A percentile compares a stretch with the other conserved stretches of the same genome.
Conservation (phyloP, 1,140 invertebrate genomes). For the Nasonia longicornis region DNA sequence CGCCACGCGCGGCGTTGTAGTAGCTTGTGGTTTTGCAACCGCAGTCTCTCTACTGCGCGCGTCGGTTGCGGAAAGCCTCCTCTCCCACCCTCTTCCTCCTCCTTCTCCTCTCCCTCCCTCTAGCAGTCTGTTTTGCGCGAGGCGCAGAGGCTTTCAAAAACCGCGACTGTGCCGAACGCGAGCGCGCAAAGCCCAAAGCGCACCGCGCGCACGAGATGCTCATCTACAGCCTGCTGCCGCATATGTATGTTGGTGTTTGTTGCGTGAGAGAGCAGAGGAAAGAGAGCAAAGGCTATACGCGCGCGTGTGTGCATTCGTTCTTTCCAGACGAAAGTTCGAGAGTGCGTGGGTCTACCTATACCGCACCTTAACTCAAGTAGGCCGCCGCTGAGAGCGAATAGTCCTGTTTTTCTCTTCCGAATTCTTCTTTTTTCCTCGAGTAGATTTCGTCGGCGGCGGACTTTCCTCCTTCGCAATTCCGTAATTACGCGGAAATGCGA, state of each 20-base stretch:
- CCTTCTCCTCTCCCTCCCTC: slow-evolving; percentile 45
- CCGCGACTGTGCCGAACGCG: slow-evolving; percentile 51
- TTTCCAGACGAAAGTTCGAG: neutral
- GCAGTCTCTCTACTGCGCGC: slow-evolving; percentile 64
- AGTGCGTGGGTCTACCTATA: neutral
- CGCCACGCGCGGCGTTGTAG: slow-evolving; percentile 53
- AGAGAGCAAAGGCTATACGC: neutral
- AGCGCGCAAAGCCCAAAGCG: neutral
- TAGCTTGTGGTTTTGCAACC: slow-evolving; percentile 65
- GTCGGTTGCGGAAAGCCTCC: slow-evolving; percentile 59
- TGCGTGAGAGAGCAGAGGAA: neutral
- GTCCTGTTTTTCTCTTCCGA: neutral
- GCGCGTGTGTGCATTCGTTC: too few species aligned
- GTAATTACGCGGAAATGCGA: neutral
- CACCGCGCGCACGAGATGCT: neutral
- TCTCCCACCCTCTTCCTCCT: slow-evolving; percentile 47
- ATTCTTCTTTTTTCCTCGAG: neutral
- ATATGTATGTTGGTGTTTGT: neutral
- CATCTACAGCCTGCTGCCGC: neutral
- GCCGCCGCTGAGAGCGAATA: too few species aligned
- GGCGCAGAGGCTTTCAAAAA: slow-evolving; percentile 61
- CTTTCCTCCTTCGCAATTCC: neutral
- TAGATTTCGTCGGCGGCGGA: neutral
- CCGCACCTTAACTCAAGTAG: too few species aligned
- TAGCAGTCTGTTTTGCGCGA: slow-evolving; percentile 59